A percentile compares a stretch with the other conserved stretches of the same genome.
These are phyloP conservation scores for Phoebastria nigripes DNA, from an alignment of 2,797 vertebrate species.

Conservation along the genomic window DNA sequence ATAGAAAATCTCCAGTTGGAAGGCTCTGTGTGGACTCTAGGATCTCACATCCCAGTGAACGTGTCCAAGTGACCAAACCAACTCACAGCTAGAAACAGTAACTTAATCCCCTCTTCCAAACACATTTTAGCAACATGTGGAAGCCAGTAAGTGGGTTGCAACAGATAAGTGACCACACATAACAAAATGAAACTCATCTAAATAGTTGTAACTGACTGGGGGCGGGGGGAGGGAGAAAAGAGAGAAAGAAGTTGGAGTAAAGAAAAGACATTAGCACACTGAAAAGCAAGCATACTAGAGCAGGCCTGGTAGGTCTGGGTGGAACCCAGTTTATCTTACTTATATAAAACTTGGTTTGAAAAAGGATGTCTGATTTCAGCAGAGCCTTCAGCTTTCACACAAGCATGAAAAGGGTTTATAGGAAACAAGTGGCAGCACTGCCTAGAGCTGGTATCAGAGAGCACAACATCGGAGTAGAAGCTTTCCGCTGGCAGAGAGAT, in stretches of 20 bases:
- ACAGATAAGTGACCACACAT: conserved; percentile 7
- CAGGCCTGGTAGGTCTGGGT: not conserved
- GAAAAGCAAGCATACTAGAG: not conserved
- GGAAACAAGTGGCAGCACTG: not conserved
- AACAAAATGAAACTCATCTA: not conserved
- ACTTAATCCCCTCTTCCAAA: conserved; percentile 38
- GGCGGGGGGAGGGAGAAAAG: too few species aligned
- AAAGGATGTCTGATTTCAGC: not conserved
- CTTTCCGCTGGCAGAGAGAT: not conserved
- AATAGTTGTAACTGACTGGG: not conserved
- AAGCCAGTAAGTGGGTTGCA: not conserved
- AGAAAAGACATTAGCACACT: conserved; percentile 7
- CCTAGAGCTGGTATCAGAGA: not conserved
- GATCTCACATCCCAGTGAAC: conserved; percentile 9
- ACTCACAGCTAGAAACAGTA: conserved; percentile 47
- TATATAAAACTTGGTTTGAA: not conserved
- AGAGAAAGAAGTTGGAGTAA: not conserved
- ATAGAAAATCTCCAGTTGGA: not conserved
- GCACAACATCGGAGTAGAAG: not conserved
- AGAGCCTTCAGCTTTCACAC: not conserved
- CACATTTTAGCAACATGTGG: conserved; percentile 25
- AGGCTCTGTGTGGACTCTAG: not conserved
- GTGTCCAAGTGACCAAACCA: conserved; percentile 41
- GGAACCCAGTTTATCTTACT: not conserved
- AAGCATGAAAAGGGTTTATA: not conserved